A percentile compares a stretch with the other conserved stretches of the same genome.
phyloP scores from a whole-genome alignment of 2,797 vertebrate genomes.

The Holocentrus rufus region DNA sequence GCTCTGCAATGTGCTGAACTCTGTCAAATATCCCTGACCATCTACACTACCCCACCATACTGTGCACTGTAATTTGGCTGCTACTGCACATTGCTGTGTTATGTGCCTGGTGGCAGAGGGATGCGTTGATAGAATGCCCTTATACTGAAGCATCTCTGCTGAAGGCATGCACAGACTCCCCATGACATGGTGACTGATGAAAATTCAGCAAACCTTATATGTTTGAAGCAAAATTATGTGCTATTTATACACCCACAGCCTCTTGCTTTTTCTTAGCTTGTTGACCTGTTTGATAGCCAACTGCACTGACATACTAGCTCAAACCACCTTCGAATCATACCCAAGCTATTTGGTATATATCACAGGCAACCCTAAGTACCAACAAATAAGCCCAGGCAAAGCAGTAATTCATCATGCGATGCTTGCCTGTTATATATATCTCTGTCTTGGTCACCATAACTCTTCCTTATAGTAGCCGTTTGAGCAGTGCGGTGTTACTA shows the following conservation, averaged over 20 bases:
- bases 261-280: slow-evolving; percentile 15
- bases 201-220: slow-evolving; percentile 11
- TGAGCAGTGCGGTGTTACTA: slow-evolving; percentile 74
- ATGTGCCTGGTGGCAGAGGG: not conserved
- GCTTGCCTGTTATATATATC: slow-evolving; percentile 75
- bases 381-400: slow-evolving; percentile 74
- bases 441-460: slow-evolving; percentile 73
- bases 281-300: slow-evolving; percentile 55
- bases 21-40: slow-evolving; percentile 8
- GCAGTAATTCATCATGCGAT: slow-evolving; percentile 77
- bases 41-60: not conserved
- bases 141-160: slow-evolving; percentile 2
- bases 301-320: slow-evolving; percentile 53
- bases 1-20: slow-evolving; percentile 2
- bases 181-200: slow-evolving; percentile 22
- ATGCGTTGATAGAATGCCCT: not conserved
- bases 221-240: slow-evolving; percentile 21
- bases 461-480: slow-evolving; percentile 80
- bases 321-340: slow-evolving; percentile 59
- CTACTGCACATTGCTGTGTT: not conserved
- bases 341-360: slow-evolving; percentile 71
- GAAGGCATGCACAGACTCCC: slow-evolving; percentile 6
- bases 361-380: slow-evolving; percentile 71
- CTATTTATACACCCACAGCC: slow-evolving; percentile 18
- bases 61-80: slow-evolving; percentile 12